A percentile compares a stretch with the other conserved stretches of the same genome.
Evolutionary conservation across 1,140 invertebrate species (phyloP).

Genomic region (Brachionus manjavacas): DNA sequence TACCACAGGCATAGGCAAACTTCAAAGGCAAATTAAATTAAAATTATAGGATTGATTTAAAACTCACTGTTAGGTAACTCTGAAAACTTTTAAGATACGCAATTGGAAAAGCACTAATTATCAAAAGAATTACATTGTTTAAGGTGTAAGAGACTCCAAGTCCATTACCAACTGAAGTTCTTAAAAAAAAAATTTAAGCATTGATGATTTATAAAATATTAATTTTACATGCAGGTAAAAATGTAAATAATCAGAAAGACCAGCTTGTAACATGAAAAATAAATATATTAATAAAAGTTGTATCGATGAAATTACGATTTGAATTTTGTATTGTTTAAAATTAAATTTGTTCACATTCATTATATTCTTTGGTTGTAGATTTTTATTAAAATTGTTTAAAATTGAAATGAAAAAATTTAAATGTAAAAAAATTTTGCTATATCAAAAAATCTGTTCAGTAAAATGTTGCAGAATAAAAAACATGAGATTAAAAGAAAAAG

Average conservation of each 20-base stretch:
- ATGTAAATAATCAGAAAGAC: neutral
- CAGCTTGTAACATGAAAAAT: neutral
- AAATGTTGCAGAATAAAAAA: too few species aligned
- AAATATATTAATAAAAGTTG: neutral
- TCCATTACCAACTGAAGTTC: neutral
- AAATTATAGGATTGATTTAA: neutral
- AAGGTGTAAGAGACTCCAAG: neutral
- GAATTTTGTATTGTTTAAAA: conserved; percentile 9
- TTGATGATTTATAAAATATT: neutral
- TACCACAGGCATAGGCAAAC: conserved; percentile 18
- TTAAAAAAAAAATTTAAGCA: neutral
- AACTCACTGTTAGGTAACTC: neutral
- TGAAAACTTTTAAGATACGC: neutral
- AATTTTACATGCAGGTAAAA: conserved; percentile 10
- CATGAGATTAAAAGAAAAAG: too few species aligned
- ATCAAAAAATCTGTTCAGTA: neutral
- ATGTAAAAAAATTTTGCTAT: neutral
- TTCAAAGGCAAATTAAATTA: neutral
- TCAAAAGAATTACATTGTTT: conserved; percentile 6
- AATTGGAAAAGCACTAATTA: neutral
- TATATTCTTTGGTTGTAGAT: too few species aligned
- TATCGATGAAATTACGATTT: neutral
- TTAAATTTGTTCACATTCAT: neutral
- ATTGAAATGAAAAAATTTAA: too few species aligned
- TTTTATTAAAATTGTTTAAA: too few species aligned